These are phyloP conservation scores for Propithecus deckenii DNA, from an alignment of 2,797 vertebrate genomes.

Conservation along the genomic window DNA sequence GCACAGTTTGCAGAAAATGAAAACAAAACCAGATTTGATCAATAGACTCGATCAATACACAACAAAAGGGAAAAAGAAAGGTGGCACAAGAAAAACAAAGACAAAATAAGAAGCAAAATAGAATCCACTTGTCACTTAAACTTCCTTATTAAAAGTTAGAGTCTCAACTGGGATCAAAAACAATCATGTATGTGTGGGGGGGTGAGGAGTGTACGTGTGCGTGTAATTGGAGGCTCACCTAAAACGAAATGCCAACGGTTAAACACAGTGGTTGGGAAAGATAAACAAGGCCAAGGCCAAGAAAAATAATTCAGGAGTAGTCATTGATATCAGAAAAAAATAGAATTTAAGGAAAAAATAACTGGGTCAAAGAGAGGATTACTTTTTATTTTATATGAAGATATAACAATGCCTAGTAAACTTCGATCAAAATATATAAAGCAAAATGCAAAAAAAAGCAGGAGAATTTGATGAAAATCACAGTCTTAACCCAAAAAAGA, in stretches of 20 bases:
- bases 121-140: not conserved
- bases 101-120: not conserved
- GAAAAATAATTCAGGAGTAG: not conserved
- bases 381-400: not conserved
- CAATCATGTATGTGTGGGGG: not conserved
- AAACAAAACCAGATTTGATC: not conserved
- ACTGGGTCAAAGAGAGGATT: not conserved
- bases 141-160: not conserved
- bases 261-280: not conserved
- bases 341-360: not conserved
- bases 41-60: not conserved
- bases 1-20: not conserved
- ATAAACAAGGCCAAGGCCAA: not conserved
- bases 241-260: not conserved
- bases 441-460: not conserved
- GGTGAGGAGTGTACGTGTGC: too few species aligned
- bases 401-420: not conserved
- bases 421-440: constrained; percentile 13
- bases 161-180: not conserved
- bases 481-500: not conserved
- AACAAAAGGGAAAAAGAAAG: not conserved
- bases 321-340: not conserved
- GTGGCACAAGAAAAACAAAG: not conserved
- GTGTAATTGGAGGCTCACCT: not conserved
- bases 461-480: constrained; percentile 9